phyloP scores from a whole-genome alignment of 2,888 invertebrate species.

The Zeuzera pyrina region DNA sequence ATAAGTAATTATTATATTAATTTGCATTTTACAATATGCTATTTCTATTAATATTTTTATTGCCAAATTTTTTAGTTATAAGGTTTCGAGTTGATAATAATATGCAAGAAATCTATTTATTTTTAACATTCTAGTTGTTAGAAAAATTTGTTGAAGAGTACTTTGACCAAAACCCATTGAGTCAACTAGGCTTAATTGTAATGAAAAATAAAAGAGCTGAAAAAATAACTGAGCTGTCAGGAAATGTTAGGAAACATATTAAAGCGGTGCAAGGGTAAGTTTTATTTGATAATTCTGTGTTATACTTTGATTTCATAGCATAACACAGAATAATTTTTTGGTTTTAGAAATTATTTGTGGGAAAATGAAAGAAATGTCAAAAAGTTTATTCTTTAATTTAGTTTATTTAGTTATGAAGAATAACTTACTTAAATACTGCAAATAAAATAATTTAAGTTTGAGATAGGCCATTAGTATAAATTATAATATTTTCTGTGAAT shows the following conservation, averaged over 20 bases:
- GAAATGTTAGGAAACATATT: slow-evolving; percentile 86
- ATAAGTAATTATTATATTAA: background rate
- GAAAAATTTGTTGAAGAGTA: slow-evolving; percentile 97
- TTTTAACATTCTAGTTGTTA: slow-evolving; percentile 79
- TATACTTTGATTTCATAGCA: too few species aligned
- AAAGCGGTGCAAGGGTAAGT: slow-evolving; percentile 76
- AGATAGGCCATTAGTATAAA: too few species aligned
- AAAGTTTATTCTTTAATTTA: too few species aligned
- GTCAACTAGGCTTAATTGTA: slow-evolving; percentile 93
- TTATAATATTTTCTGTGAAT: too few species aligned
- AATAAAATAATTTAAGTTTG: too few species aligned
- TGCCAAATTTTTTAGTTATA: slow-evolving; percentile 1
- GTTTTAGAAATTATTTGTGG: too few species aligned
- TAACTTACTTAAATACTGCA: too few species aligned
- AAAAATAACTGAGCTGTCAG: slow-evolving; percentile 91
- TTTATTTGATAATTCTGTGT: too few species aligned
- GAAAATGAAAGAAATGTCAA: too few species aligned
- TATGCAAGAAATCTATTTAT: background rate
- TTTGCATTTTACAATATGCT: background rate
- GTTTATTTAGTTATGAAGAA: too few species aligned
- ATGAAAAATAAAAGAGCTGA: slow-evolving; percentile 96
- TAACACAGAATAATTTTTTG: too few species aligned
- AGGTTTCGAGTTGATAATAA: background rate
- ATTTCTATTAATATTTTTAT: slow-evolving; percentile 2
- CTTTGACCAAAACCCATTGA: slow-evolving; percentile 98